A percentile compares a stretch with the other conserved stretches of the same genome.
Conservation (phyloP, 2,113 vertebrate genomes). For the Anolis carolinensis region DNA sequence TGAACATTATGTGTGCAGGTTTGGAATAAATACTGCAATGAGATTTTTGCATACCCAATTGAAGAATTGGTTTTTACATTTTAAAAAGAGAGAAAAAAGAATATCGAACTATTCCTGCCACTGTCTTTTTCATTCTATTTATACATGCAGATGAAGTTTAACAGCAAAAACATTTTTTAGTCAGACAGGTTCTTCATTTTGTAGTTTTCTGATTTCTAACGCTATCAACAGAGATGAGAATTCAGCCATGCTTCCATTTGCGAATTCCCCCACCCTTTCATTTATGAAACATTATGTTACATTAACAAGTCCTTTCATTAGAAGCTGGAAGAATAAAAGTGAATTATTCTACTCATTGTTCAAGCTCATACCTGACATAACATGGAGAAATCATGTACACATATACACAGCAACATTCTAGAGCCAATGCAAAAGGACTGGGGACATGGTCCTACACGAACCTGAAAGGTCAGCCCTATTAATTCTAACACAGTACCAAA, state of each 20-base stretch:
- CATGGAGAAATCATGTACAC: not conserved
- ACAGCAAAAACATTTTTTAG: conserved; percentile 29
- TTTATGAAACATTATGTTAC: not conserved
- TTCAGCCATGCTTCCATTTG: conserved; percentile 15
- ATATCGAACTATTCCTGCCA: conserved; percentile 71
- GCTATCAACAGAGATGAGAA: conserved; percentile 19
- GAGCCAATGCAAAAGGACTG: not conserved
- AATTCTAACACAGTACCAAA: not conserved
- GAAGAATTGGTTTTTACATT: conserved; percentile 76
- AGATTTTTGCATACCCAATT: conserved; percentile 84
- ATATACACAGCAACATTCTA: not conserved
- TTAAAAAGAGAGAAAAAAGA: not conserved
- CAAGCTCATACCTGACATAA: not conserved
- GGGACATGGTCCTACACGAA: not conserved
- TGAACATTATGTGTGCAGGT: conserved; percentile 84
- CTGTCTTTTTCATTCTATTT: conserved; percentile 46
- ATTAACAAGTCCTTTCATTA: conserved; percentile 27
- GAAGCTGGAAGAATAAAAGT: conserved; percentile 28
- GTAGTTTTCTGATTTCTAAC: conserved; percentile 21
- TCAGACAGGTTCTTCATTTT: not conserved
- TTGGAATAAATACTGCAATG: conserved; percentile 84
- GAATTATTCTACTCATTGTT: conserved; percentile 27
- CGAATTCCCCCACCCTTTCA: conserved; percentile 30
- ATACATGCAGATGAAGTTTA: conserved; percentile 46
- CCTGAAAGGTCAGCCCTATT: not conserved